A percentile compares a stretch with the other conserved stretches of the same genome.
Conservation (phyloP, 2,888 invertebrate genomes). For the Volucella bombylans region DNA sequence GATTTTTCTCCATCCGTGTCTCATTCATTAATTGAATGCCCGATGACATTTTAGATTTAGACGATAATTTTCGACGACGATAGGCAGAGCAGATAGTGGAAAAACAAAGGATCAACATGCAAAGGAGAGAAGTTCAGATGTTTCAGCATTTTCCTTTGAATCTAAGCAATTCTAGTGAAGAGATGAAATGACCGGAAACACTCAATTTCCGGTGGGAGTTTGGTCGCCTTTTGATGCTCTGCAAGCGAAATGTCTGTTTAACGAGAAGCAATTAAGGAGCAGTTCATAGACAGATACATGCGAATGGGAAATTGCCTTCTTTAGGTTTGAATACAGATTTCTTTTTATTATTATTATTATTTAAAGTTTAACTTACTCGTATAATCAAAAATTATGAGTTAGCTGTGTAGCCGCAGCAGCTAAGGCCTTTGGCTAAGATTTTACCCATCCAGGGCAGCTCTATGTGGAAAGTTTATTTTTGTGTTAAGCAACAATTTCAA, state of each 20-base stretch:
- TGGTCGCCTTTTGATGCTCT: neutral
- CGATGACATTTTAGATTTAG: conserved; percentile 41
- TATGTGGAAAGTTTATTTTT: too few relatives aligned
- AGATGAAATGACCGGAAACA: conserved; percentile 53
- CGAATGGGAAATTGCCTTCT: conserved; percentile 38
- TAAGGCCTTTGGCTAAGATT: too few relatives aligned
- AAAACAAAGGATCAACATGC: conserved; percentile 48
- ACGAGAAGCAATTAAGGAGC: neutral
- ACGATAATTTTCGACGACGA: conserved; percentile 21
- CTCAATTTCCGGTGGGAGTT: conserved; percentile 57
- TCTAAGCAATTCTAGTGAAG: conserved; percentile 23
- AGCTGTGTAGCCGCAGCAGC: too few relatives aligned
- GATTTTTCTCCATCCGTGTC: conserved; percentile 9
- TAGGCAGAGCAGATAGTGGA: conserved; percentile 10
- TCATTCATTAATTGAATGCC: conserved; percentile 30
- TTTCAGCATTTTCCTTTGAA: neutral
- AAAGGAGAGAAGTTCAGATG: conserved; percentile 12
- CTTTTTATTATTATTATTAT: too few relatives aligned
- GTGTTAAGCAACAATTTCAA: too few relatives aligned
- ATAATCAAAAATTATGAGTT: too few relatives aligned
- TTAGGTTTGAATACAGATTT: neutral
- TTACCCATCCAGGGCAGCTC: too few relatives aligned
- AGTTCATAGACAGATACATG: neutral
- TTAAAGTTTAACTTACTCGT: too few relatives aligned
- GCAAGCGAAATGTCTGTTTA: neutral